A percentile compares a stretch with the other conserved stretches of the same genome.
phyloP scores from a whole-genome alignment of 2,113 vertebrate genomes.

The Dasyornis broadbenti region DNA sequence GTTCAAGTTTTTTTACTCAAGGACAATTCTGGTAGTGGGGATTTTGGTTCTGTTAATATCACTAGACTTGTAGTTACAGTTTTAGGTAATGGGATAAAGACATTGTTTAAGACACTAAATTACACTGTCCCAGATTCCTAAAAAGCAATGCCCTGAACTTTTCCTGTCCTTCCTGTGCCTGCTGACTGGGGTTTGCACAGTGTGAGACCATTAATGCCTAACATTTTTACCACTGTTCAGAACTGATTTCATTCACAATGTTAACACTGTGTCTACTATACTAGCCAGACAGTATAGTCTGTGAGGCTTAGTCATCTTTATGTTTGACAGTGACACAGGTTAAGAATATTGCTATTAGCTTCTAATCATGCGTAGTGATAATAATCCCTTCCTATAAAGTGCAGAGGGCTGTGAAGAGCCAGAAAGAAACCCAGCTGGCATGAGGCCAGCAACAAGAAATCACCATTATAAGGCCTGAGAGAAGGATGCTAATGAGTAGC shows the following conservation, averaged over 20 bases:
- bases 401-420: background rate
- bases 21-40: background rate
- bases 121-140: background rate
- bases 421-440: background rate
- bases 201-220: background rate
- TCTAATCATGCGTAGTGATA: background rate
- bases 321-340: background rate
- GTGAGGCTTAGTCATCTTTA: background rate
- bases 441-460: background rate
- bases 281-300: background rate
- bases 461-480: background rate
- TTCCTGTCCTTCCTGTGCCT: background rate
- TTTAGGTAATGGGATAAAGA: background rate
- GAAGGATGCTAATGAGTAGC: background rate
- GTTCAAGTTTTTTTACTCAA: background rate
- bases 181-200: background rate
- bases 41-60: background rate
- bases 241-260: background rate
- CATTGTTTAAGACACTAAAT: background rate
- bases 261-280: background rate
- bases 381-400: background rate
- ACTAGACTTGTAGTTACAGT: background rate
- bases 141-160: background rate
- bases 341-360: conserved; percentile 25
- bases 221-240: background rate